Evolutionary conservation across 2,797 vertebrate genomes (phyloP), one percentile per base, ranked within the genome.

Genomic region (Steatocranus sp.): DNA sequence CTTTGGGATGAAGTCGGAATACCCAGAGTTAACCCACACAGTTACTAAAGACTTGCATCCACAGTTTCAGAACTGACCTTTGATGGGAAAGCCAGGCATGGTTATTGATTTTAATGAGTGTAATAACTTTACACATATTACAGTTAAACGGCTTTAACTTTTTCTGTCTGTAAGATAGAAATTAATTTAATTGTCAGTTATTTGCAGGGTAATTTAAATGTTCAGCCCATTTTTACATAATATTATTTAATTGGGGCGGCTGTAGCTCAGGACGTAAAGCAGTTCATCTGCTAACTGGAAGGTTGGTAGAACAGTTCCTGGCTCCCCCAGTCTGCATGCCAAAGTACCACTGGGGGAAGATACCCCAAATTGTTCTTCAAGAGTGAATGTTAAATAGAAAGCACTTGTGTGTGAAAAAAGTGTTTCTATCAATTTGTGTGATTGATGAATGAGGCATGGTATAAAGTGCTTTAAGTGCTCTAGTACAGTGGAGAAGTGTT

Each of bases 21-120:
- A 34, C 15, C 18, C 18, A 32, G 1, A 32, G 6, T n/a, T 32
- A 61, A 61, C 30, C 10, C 56, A n/a, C 6, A n/a, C 30, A 34
- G 3, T 34, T 34, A 23, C n/a, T 23, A 66, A 66, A 23, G n/a
- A 66, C 11, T 23, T 38, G 34, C 61, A 66, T 38, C 6, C 34
- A 23, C 61, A 38, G 32, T 66, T 66, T 66, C 32, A 66, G 18
- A 14, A 66, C n/a, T 66, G 34, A 15, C 34, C 34, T 66, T 63
- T 36, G 58, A 63, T 36, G 32, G 58, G 18, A 63, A 63, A 36
- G 0, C 32, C 61, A 66, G n/a, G n/a, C 11, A 66, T 15, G 3
- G 34, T 38, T 14, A 38, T 66, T 23, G 61, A 66, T 66, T 23
- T 66, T 66, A 66, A 66, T 38, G 34, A 6, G n/a, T 23, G 61